Conservation (phyloP, 2,888 invertebrate species). For the Hydraecia micacea region DNA sequence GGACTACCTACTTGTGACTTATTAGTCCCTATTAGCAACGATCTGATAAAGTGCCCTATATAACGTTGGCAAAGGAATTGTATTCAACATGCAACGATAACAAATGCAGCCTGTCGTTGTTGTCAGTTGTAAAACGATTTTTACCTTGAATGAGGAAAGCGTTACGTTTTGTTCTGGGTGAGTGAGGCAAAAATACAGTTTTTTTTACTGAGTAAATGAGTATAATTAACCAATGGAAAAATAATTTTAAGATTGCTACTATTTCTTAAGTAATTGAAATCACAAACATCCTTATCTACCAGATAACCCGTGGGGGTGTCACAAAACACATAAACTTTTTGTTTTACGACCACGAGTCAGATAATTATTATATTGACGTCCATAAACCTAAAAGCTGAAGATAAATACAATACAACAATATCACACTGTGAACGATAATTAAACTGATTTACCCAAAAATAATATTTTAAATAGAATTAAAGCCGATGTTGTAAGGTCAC, state of each 20-base stretch:
- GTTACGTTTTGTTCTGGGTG: background rate
- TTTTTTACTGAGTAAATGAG: background rate
- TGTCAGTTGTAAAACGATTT: conserved; percentile 41
- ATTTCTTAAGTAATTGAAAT: conserved; percentile 61
- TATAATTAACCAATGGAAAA: conserved; percentile 18
- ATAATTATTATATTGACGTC: conserved; percentile 71
- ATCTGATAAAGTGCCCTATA: conserved; percentile 58
- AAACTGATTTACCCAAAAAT: conserved; percentile 37
- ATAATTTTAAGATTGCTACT: conserved; percentile 31
- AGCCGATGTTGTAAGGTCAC: conserved; percentile 65
- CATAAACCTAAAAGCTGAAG: conserved; percentile 53
- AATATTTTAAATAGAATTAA: conserved; percentile 55
- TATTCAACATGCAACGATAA: conserved; percentile 50
- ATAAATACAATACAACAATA: conserved; percentile 59
- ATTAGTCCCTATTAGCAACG: conserved; percentile 58
- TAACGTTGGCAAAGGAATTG: conserved; percentile 46
- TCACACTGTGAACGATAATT: conserved; percentile 34
- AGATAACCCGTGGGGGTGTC: conserved; percentile 74
- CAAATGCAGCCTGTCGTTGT: conserved; percentile 27
- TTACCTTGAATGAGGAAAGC: background rate
- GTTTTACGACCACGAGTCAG: conserved; percentile 71
- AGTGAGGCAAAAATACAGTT: background rate
- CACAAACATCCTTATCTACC: conserved; percentile 70
- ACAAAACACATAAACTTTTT: conserved; percentile 74
- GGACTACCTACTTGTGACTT: conserved; percentile 46